phyloP scores from a whole-genome alignment of 23 tunicate genomes.

The Pegea sp. region DNA sequence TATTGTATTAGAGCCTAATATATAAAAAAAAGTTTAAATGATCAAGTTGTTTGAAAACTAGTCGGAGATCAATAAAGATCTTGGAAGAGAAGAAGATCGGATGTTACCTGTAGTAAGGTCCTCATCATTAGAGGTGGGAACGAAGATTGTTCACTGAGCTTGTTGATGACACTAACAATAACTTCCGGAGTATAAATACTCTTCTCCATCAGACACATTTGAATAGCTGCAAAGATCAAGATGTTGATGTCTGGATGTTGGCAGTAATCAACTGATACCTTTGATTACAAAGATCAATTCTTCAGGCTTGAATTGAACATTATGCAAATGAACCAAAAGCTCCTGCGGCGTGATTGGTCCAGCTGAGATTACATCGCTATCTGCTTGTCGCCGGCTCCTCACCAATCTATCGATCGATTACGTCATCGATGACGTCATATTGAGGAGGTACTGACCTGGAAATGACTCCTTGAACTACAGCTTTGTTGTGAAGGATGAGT shows the following conservation, averaged over 20 bases:
- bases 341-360: conserved; percentile 66
- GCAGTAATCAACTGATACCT: no score
- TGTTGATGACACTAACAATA: conserved; percentile 72
- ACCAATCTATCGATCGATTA: no score
- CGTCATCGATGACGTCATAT: no score
- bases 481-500: conserved; percentile 29
- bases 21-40: neutral
- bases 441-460: conserved; percentile 34
- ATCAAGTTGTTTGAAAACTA: neutral
- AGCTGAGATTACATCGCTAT: no score
- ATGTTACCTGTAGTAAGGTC: conserved; percentile 58
- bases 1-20: conserved; percentile 69
- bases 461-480: conserved; percentile 66
- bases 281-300: no score
- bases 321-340: conserved; percentile 65
- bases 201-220: conserved; percentile 83
- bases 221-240: conserved; percentile 34
- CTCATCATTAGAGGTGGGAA: conserved; percentile 87
- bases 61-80: neutral
- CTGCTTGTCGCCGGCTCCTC: no score
- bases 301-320: no score
- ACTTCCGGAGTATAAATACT: conserved; percentile 86
- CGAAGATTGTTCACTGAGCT: conserved; percentile 37
- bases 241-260: no score
- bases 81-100: neutral